Percentiles rank a stretch among this genome's conserved stretches.
Evolutionary conservation across 2,888 invertebrate species (phyloP).

Genomic region (Ceraclea dissimilis): DNA sequence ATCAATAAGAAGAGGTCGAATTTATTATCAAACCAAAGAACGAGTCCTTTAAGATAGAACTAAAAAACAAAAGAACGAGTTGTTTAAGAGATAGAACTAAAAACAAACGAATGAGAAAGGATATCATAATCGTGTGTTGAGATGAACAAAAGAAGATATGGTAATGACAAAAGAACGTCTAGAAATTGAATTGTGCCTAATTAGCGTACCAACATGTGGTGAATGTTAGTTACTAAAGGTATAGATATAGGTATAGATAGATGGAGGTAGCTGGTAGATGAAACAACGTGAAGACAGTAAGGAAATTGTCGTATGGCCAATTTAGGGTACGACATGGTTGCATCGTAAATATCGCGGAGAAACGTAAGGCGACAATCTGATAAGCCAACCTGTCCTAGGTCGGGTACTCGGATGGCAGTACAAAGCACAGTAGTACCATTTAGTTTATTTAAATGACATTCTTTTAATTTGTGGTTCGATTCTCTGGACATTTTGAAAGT

Average conservation of each 20-base stretch:
- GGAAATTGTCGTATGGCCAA: not conserved
- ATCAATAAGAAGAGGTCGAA: too few relatives aligned
- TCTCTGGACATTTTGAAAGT: too few relatives aligned
- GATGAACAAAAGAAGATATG: not conserved
- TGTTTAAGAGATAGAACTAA: too few relatives aligned
- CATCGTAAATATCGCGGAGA: constrained; percentile 1
- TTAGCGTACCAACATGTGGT: not conserved
- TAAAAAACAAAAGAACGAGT: too few relatives aligned
- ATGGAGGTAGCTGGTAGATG: too few relatives aligned
- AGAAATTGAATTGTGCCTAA: not conserved
- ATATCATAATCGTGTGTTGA: not conserved
- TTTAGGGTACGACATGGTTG: not conserved
- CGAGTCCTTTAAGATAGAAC: too few relatives aligned
- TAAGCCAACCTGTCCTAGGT: not conserved
- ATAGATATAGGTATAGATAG: too few relatives aligned
- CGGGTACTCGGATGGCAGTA: not conserved
- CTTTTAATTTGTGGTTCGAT: too few relatives aligned
- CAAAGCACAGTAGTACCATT: too few relatives aligned
- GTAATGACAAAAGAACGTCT: not conserved
- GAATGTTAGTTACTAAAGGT: not conserved
- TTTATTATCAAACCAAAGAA: too few relatives aligned
- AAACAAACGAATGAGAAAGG: too few relatives aligned
- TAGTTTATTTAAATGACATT: too few relatives aligned
- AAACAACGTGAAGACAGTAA: not conserved
- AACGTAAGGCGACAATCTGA: constrained; percentile 2